phyloP scores from a whole-genome alignment of 2,797 vertebrate species.

The Odontamblyopus lacepedii region DNA sequence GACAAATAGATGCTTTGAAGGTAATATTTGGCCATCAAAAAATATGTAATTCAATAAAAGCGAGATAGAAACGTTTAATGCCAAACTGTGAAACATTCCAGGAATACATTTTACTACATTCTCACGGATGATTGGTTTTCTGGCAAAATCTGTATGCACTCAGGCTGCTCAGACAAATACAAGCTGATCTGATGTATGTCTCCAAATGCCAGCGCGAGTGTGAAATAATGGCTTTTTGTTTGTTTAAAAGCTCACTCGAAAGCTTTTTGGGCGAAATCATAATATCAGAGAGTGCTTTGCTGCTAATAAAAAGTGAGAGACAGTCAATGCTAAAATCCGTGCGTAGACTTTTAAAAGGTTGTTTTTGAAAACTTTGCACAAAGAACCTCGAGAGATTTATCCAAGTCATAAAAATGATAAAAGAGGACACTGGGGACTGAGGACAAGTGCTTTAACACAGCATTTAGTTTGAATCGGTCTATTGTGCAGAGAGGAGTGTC shows the following conservation, averaged over 20 bases:
- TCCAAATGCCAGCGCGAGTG: constrained; percentile 22
- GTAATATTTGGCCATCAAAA: no score
- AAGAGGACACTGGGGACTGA: background rate
- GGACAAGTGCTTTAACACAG: background rate
- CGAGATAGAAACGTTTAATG: no score
- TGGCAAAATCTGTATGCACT: constrained; percentile 32
- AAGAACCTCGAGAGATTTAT: background rate
- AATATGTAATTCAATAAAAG: no score
- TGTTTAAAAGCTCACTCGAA: constrained; percentile 7
- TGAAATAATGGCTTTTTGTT: constrained; percentile 1
- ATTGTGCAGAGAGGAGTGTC: background rate
- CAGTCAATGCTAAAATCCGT: background rate
- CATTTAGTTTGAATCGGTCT: background rate
- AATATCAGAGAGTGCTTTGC: constrained; percentile 12
- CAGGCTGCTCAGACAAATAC: constrained; percentile 29
- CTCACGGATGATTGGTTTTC: constrained; percentile 45
- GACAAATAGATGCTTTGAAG: no score
- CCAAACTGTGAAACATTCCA: no score
- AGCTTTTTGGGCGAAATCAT: background rate
- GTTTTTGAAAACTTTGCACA: background rate
- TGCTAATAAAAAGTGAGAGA: background rate
- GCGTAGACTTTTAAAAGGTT: background rate
- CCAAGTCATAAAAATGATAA: constrained; percentile 1
- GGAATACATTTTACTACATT: background rate
- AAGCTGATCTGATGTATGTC: constrained; percentile 16